phyloP scores from a whole-genome alignment of 2,113 vertebrate genomes.

The Hirundichthys speculiger region DNA sequence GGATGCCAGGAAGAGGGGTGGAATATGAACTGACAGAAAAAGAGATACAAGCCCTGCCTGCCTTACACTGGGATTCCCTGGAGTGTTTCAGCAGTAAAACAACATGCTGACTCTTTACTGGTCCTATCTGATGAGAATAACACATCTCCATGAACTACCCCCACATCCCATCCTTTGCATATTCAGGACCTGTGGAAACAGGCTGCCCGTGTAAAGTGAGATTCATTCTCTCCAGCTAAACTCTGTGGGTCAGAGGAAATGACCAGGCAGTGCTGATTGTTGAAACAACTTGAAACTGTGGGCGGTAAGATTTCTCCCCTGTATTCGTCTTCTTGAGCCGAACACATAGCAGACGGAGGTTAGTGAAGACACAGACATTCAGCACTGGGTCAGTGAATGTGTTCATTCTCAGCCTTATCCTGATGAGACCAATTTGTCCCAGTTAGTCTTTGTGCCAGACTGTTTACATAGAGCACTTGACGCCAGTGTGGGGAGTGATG shows the following conservation, averaged over 20 bases:
- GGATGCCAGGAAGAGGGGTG: constrained; percentile 61
- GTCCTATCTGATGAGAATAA: constrained; percentile 78
- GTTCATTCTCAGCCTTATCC: constrained; percentile 23
- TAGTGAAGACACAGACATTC: constrained; percentile 1
- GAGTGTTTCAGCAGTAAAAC: constrained; percentile 74
- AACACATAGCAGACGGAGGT: neutral
- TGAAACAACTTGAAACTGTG: constrained; percentile 45
- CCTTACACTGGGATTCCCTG: constrained; percentile 64
- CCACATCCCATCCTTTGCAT: constrained; percentile 49
- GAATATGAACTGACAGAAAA: constrained; percentile 66
- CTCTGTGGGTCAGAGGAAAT: constrained; percentile 44
- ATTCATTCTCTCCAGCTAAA: constrained; percentile 28
- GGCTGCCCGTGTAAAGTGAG: constrained; percentile 27
- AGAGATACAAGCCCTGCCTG: constrained; percentile 72
- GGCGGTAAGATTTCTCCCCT: constrained; percentile 25
- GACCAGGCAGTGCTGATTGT: constrained; percentile 33
- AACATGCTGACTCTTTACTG: constrained; percentile 75
- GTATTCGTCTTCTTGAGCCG: constrained; percentile 4
- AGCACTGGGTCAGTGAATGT: constrained; percentile 24
- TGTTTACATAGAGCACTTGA: constrained; percentile 52
- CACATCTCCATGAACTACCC: constrained; percentile 69
- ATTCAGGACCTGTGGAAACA: constrained; percentile 46
- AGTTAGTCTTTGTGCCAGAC: constrained; percentile 38
- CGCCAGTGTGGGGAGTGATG: constrained; percentile 43
- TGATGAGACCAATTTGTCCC: constrained; percentile 50